A percentile compares a stretch with the other conserved stretches of the same genome.
phyloP scores from a whole-genome alignment of 1,140 invertebrate genomes.

The Hycleus cichorii region DNA sequence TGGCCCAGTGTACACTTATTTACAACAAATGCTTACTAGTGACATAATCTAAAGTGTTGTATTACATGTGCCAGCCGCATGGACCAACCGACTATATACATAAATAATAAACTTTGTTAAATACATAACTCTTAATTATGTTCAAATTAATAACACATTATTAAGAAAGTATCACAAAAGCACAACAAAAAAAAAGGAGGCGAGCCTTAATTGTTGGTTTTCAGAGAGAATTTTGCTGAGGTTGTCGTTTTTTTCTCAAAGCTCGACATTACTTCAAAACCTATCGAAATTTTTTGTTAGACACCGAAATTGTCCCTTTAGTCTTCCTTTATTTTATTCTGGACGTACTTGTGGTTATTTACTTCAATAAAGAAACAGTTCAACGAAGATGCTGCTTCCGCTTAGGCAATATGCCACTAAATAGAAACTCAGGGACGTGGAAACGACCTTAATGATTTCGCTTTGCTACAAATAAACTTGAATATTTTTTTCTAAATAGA shows the following conservation, averaged over 20 bases:
- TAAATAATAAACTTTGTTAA: slow-evolving; percentile 25
- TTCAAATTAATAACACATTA: slow-evolving; percentile 20
- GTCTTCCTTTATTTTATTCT: slow-evolving; percentile 4
- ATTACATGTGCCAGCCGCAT: slow-evolving; percentile 15
- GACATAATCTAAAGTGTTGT: slow-evolving; percentile 24
- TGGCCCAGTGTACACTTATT: slow-evolving; percentile 22
- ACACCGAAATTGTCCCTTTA: slow-evolving; percentile 4
- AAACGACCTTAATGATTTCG: slow-evolving; percentile 29
- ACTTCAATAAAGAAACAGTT: slow-evolving; percentile 16
- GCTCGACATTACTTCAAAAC: too few relatives aligned
- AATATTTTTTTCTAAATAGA: neutral
- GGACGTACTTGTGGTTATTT: slow-evolving; percentile 11
- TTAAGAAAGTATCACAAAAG: neutral
- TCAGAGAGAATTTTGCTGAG: too few relatives aligned
- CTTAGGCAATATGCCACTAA: slow-evolving; percentile 25
- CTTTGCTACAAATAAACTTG: slow-evolving; percentile 10
- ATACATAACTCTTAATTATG: slow-evolving; percentile 24
- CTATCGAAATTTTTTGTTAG: neutral
- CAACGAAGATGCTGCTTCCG: slow-evolving; percentile 12
- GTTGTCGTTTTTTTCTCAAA: too few relatives aligned
- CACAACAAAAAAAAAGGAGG: too few relatives aligned
- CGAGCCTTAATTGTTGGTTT: too few relatives aligned
- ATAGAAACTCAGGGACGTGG: slow-evolving; percentile 27
- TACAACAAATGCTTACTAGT: slow-evolving; percentile 18
- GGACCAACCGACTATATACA: slow-evolving; percentile 12